phyloP scores from a whole-genome alignment of 1,140 invertebrate genomes.

The Neelides sp. region DNA sequence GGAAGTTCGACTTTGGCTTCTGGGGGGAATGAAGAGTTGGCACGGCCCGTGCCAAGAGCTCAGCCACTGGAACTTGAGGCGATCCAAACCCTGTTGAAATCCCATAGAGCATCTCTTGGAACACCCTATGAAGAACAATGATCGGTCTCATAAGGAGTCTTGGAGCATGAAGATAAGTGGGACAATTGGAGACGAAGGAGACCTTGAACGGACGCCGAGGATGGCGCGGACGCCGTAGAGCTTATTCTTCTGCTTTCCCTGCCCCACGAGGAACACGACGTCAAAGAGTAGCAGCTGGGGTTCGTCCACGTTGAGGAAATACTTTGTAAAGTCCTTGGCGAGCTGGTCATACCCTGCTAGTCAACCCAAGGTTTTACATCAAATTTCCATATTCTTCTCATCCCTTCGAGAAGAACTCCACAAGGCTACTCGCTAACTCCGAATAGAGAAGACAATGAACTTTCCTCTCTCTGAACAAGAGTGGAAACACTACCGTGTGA shows the following conservation, averaged over 20 bases:
- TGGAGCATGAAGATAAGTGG: not conserved
- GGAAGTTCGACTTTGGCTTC: slow-evolving; percentile 78
- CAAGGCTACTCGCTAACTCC: no score
- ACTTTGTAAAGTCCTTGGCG: slow-evolving; percentile 79
- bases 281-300: slow-evolving; percentile 62
- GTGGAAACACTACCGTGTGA: not conserved
- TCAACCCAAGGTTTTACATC: slow-evolving; percentile 34
- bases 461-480: no score
- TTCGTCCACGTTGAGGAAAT: slow-evolving; percentile 30
- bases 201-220: slow-evolving; percentile 75
- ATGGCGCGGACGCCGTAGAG: slow-evolving; percentile 83
- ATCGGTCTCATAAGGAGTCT: not conserved
- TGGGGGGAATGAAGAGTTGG: slow-evolving; percentile 69
- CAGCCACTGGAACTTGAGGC: slow-evolving; percentile 77
- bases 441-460: no score
- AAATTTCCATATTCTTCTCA: slow-evolving; percentile 14
- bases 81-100: slow-evolving; percentile 87
- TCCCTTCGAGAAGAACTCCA: no score
- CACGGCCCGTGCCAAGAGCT: slow-evolving; percentile 67
- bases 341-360: slow-evolving; percentile 89
- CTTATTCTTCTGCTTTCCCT: slow-evolving; percentile 75
- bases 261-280: slow-evolving; percentile 78
- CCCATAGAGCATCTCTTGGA: slow-evolving; percentile 89
- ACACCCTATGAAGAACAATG: no score
- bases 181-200: not conserved